phyloP scores from a whole-genome alignment of 2,113 vertebrate species.

The Aix galericulata region DNA sequence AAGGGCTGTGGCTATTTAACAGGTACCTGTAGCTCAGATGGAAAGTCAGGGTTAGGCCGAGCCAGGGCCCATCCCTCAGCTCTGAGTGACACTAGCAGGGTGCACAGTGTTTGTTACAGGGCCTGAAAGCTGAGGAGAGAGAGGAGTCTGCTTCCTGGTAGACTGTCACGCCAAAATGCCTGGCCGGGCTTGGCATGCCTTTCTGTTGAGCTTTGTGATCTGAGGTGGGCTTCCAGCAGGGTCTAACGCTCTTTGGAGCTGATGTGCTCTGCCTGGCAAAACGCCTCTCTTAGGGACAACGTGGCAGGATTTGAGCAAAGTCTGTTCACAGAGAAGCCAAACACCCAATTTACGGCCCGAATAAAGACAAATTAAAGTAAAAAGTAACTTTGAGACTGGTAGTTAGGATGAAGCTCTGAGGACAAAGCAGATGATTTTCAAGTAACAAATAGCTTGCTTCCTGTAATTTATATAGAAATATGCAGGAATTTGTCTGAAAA shows the following conservation, averaged over 20 bases:
- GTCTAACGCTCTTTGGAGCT: no score
- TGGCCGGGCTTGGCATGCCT: fast-evolving
- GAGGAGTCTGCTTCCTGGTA: neutral
- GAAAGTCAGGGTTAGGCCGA: neutral
- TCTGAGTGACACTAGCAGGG: neutral
- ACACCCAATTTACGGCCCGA: neutral
- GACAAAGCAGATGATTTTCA: neutral
- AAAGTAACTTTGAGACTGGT: neutral
- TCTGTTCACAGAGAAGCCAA: neutral
- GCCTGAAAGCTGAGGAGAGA: neutral
- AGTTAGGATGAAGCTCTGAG: neutral
- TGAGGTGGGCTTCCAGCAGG: neutral
- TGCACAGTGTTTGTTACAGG: neutral
- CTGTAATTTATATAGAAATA: neutral
- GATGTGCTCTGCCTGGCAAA: fast-evolving
- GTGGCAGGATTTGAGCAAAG: neutral
- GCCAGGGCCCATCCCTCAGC: neutral
- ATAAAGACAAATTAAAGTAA: neutral
- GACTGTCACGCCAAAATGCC: fast-evolving
- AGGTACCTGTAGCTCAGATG: neutral
- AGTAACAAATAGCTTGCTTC: neutral
- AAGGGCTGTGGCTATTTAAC: neutral
- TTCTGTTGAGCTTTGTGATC: neutral
- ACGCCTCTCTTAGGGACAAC: fast-evolving
- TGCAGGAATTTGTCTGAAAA: neutral